A percentile compares a stretch with the other conserved stretches of the same genome.
These are phyloP conservation scores for Lasaia peninsularis DNA, from an alignment of 1,140 invertebrate genomes.

Conservation along the genomic window DNA sequence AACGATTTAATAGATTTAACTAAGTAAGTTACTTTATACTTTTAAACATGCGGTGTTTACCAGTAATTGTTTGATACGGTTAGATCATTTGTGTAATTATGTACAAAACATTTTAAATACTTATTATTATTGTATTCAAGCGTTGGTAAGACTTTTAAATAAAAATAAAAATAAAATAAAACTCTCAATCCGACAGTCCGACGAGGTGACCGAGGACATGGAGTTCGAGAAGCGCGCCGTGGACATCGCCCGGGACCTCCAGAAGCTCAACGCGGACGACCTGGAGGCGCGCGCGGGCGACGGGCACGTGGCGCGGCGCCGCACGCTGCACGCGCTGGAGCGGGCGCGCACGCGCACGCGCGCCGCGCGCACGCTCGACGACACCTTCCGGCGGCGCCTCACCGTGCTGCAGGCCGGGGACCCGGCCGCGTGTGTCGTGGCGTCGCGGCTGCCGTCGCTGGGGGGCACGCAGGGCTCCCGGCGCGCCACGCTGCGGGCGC, in stretches of 20 bases:
- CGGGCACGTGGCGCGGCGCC: slow-evolving; percentile 86
- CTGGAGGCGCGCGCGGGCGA: slow-evolving; percentile 90
- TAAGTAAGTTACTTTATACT: too few species aligned
- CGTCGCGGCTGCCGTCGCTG: slow-evolving; percentile 83
- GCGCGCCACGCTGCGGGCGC: slow-evolving; percentile 87
- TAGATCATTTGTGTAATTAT: too few species aligned
- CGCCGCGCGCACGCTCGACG: slow-evolving; percentile 93
- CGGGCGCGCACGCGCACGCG: slow-evolving; percentile 87
- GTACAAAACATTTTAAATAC: too few species aligned
- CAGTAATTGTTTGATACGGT: too few species aligned
- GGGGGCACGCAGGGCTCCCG: slow-evolving; percentile 86
- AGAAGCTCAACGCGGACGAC: slow-evolving; percentile 89
- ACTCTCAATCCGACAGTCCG: too few species aligned
- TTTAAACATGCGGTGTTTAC: too few species aligned
- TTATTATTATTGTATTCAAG: too few species aligned
- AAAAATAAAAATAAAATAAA: too few species aligned
- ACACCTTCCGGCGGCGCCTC: slow-evolving; percentile 94
- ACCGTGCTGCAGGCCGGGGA: slow-evolving; percentile 77
- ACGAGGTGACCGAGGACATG: slow-evolving; percentile 90
- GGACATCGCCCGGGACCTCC: slow-evolving; percentile 94
- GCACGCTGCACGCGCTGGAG: slow-evolving; percentile 93
- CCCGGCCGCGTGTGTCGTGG: slow-evolving; percentile 28
- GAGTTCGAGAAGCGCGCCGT: slow-evolving; percentile 92
- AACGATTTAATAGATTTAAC: too few species aligned
- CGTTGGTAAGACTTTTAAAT: too few species aligned